These are phyloP conservation scores for Elgaria multicarinata DNA, from an alignment of 2,113 vertebrate genomes.

Conservation along the genomic window DNA sequence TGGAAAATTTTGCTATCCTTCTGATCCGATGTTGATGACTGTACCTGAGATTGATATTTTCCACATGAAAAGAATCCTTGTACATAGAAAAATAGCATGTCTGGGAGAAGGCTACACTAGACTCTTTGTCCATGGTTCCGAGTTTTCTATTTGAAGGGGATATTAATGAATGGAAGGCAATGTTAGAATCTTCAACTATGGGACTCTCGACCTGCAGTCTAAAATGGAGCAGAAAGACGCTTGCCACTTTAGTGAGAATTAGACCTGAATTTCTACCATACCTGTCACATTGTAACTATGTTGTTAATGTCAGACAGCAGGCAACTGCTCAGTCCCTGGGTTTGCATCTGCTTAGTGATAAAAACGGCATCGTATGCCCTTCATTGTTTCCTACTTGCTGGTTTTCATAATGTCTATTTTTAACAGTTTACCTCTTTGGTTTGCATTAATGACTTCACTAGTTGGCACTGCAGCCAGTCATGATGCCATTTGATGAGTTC, in stretches of 20 bases:
- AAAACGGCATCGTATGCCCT: conserved; percentile 56
- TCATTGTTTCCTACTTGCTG: conserved; percentile 48
- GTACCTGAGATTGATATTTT: neutral
- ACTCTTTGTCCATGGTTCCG: neutral
- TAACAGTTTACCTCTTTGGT: conserved; percentile 57
- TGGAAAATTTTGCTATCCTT: neutral
- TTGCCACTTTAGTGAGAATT: neutral
- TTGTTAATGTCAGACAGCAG: conserved; percentile 10
- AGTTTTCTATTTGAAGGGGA: neutral
- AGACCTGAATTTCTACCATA: neutral
- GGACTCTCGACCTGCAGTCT: neutral
- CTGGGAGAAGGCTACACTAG: neutral
- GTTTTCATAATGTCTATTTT: conserved; percentile 63
- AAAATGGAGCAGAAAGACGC: neutral
- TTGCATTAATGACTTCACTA: conserved; percentile 30
- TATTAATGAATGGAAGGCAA: neutral
- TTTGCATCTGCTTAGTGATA: conserved; percentile 60
- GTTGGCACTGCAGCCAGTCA: conserved; percentile 53
- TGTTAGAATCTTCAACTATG: neutral
- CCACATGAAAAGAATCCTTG: no score
- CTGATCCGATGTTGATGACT: neutral
- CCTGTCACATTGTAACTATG: neutral
- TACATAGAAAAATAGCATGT: neutral
- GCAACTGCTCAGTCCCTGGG: conserved; percentile 11
- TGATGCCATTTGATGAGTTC: neutral